Evolutionary conservation across 2,113 vertebrate genomes (phyloP).

Genomic region (Ciconia maguari): DNA sequence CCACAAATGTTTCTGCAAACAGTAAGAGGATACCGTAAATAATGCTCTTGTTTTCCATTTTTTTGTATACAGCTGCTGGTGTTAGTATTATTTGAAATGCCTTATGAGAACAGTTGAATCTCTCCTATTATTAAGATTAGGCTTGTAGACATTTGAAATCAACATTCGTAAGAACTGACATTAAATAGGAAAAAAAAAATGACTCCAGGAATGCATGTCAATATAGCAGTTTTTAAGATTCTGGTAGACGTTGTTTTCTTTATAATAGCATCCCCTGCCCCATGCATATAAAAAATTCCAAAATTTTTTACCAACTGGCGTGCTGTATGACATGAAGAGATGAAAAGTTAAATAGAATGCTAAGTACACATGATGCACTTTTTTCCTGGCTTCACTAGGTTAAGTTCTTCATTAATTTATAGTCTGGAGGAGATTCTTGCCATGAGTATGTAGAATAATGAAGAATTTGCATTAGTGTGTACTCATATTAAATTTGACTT

Average conservation of each 20-base stretch:
- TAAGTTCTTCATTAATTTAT: not conserved
- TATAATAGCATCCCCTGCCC: not conserved
- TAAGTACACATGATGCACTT: not conserved
- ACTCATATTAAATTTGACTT: not conserved
- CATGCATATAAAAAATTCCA: rapidly evolving
- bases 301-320: not conserved
- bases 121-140: not conserved
- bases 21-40: not conserved
- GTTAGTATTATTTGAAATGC: not conserved
- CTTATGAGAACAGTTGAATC: not conserved
- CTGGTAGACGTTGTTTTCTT: not conserved
- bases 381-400: not conserved
- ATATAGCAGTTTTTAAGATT: not conserved
- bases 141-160: not conserved
- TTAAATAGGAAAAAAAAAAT: not conserved
- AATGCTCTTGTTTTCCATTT: not conserved
- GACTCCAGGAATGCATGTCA: not conserved
- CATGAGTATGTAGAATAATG: not conserved
- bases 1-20: not conserved
- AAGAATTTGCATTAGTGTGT: not conserved
- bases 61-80: not conserved
- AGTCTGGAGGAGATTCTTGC: not conserved
- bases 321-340: not conserved
- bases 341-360: not conserved
- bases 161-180: not conserved